Percentiles rank a stretch among this genome's conserved stretches.
phyloP scores from a whole-genome alignment of 2,113 vertebrate species.

The Chloroceryle aenea region DNA sequence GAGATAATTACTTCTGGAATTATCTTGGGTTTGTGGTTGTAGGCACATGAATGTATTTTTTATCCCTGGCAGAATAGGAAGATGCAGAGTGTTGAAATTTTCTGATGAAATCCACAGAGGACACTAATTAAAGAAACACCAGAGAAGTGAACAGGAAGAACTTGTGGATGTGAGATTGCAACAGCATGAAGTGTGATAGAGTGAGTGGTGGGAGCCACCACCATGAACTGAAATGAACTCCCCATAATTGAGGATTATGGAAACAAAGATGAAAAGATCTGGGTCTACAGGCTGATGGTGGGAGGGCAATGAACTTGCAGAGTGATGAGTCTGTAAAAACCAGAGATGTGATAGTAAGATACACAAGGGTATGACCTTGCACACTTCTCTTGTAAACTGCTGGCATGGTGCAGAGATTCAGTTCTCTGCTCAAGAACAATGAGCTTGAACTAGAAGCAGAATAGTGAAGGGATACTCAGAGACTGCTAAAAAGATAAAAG shows the following conservation, averaged over 20 bases:
- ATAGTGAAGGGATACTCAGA: not conserved
- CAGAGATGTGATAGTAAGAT: not conserved
- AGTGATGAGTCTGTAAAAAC: not conserved
- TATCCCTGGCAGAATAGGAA: not conserved
- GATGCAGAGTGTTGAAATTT: not conserved
- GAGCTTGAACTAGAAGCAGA: not conserved
- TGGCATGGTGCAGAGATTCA: accelerated
- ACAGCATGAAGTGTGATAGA: not conserved
- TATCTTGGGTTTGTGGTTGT: not conserved
- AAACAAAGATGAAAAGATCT: not conserved
- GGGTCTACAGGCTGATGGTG: not conserved
- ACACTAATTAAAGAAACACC: not conserved
- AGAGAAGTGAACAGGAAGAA: not conserved
- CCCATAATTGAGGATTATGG: not conserved
- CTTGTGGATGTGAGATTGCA: not conserved
- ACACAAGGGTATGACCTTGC: not conserved
- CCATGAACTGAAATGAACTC: not conserved
- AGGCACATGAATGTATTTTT: not conserved
- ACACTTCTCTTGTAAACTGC: accelerated
- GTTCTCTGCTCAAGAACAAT: not conserved
- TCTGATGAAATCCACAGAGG: not conserved
- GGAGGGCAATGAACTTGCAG: not conserved
- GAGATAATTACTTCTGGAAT: not conserved
- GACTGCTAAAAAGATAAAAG: not conserved
- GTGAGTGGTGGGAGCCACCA: not conserved